These are phyloP conservation scores for Tetragonula carbonaria DNA, from an alignment of 2,888 invertebrate genomes.

Conservation along the genomic window DNA sequence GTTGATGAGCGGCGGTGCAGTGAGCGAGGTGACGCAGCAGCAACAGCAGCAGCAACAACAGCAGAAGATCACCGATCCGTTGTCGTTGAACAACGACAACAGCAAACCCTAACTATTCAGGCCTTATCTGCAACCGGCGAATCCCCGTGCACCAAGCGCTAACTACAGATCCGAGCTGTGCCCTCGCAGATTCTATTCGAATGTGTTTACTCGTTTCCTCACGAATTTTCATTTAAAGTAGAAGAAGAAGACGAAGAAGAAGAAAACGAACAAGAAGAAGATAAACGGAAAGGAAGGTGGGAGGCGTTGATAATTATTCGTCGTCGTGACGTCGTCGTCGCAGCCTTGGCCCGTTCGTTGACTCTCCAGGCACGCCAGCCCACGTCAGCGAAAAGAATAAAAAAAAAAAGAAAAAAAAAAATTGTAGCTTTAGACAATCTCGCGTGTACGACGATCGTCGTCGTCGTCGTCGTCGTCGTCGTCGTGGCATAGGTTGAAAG, in stretches of 20 bases:
- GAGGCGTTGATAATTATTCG: constrained; percentile 7
- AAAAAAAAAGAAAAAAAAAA: neutral
- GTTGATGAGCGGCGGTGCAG: constrained; percentile 82
- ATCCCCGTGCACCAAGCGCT: constrained; percentile 70
- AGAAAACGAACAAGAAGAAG: no score
- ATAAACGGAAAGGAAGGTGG: neutral
- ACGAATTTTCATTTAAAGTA: constrained; percentile 82
- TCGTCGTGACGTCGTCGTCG: constrained; percentile 30
- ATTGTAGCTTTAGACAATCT: constrained; percentile 68
- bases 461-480: constrained; percentile 19
- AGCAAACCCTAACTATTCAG: constrained; percentile 84
- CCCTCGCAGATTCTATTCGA: constrained; percentile 80
- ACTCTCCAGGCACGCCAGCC: constrained; percentile 45
- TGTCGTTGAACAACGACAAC: constrained; percentile 82
- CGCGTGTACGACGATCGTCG: constrained; percentile 44
- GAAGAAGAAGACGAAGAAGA: constrained; percentile 12
- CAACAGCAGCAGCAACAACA: constrained; percentile 58
- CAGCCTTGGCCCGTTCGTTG: constrained; percentile 44
- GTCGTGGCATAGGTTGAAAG: constrained; percentile 23
- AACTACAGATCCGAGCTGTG: constrained; percentile 74
- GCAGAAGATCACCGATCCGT: constrained; percentile 76
- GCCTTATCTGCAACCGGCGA: constrained; percentile 81
- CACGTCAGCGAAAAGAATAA: constrained; percentile 10
- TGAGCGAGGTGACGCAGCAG: constrained; percentile 77
- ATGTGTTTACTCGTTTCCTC: constrained; percentile 82